Evolutionary conservation across 1,140 invertebrate genomes (phyloP).

Genomic region (Phenacoccus solenopsis): DNA sequence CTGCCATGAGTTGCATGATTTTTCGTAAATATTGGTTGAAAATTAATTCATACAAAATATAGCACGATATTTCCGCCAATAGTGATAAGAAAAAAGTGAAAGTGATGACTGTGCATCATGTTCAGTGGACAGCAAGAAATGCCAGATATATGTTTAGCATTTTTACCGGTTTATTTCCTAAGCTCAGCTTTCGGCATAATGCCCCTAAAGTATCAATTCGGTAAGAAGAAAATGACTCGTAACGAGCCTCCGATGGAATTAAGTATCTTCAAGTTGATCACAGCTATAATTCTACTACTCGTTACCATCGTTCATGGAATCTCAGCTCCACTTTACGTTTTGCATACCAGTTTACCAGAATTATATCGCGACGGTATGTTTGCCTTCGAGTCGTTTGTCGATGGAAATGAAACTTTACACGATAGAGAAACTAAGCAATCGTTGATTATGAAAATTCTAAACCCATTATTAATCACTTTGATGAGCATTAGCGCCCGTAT

Average conservation of each 20-base stretch:
- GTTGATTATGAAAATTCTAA: constrained; percentile 22
- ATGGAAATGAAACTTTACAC: not conserved
- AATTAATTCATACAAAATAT: too few relatives aligned
- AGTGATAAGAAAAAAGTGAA: too few relatives aligned
- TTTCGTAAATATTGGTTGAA: too few relatives aligned
- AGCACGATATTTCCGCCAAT: too few relatives aligned
- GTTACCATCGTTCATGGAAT: constrained; percentile 20
- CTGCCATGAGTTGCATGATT: too few relatives aligned
- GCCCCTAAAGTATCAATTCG: constrained; percentile 10
- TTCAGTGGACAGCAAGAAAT: not conserved
- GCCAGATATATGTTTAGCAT: constrained; percentile 19
- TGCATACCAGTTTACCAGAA: constrained; percentile 21
- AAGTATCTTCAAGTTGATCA: not conserved
- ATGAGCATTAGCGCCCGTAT: constrained; percentile 21
- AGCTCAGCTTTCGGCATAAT: constrained; percentile 21
- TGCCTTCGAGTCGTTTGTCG: not conserved
- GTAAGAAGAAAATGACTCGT: not conserved
- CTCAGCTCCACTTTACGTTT: constrained; percentile 22
- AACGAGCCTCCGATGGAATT: not conserved
- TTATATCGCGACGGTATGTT: constrained; percentile 19
- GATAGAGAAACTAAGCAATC: constrained; percentile 21
- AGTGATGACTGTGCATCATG: too few relatives aligned
- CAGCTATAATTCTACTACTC: not conserved
- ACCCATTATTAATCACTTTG: constrained; percentile 21
- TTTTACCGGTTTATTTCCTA: constrained; percentile 8